phyloP scores from a whole-genome alignment of 2,797 vertebrate genomes.

The Eulemur albifrons region DNA sequence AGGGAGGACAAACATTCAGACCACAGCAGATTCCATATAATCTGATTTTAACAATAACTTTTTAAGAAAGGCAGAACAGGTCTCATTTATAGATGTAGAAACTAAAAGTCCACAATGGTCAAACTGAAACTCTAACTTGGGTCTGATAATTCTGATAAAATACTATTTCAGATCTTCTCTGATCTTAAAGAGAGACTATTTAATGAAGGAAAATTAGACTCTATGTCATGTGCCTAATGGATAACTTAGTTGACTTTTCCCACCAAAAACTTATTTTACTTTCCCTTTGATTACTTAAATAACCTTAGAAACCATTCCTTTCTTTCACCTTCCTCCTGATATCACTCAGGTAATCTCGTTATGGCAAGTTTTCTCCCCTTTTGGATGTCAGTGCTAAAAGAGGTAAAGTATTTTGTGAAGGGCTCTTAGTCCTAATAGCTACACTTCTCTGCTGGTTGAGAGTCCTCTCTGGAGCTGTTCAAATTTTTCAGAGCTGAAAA shows the following conservation, averaged over 20 bases:
- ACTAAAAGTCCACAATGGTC: neutral
- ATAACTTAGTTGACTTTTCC: neutral
- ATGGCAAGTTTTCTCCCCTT: neutral
- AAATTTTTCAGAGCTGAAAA: conserved; percentile 51
- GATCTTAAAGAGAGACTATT: neutral
- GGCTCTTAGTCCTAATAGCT: neutral
- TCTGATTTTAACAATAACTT: neutral
- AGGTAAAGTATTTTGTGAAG: neutral
- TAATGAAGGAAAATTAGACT: neutral
- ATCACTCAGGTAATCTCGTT: neutral
- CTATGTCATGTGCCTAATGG: neutral
- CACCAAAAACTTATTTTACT: neutral
- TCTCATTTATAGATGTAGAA: neutral
- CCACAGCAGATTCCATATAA: neutral
- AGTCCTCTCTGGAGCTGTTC: neutral
- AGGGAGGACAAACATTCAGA: neutral
- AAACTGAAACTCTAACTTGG: neutral
- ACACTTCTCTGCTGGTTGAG: neutral
- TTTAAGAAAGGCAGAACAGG: neutral
- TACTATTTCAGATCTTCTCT: neutral
- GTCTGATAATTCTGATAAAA: neutral
- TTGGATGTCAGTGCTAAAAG: neutral
- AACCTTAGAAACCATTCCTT: neutral
- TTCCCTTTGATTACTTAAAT: neutral
- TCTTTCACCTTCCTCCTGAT: neutral